A percentile compares a stretch with the other conserved stretches of the same genome.
Evolutionary conservation across 2,888 invertebrate genomes (phyloP).

Genomic region (Baronia brevicornis): DNA sequence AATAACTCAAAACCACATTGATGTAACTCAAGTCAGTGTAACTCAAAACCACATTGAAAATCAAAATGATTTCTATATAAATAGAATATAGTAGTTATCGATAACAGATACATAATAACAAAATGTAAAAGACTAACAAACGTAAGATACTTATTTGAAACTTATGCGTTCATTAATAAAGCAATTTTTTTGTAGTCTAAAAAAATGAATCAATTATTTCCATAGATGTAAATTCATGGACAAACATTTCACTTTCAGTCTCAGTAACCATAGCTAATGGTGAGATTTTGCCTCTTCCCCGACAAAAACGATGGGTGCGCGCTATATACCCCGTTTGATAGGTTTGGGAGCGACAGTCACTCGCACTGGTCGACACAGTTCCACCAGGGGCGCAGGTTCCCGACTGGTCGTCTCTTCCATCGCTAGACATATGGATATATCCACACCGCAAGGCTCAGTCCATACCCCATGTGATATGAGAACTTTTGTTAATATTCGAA

Average conservation of each 20-base stretch:
- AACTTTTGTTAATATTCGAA: slow-evolving; percentile 88
- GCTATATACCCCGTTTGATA: slow-evolving; percentile 85
- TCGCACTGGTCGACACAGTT: slow-evolving; percentile 90
- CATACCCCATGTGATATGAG: slow-evolving; percentile 93
- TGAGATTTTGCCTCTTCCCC: too few relatives aligned
- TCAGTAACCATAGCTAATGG: too few relatives aligned
- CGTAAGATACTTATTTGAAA: slow-evolving; percentile 20
- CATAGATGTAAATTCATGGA: slow-evolving; percentile 1
- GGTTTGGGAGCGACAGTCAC: slow-evolving; percentile 92
- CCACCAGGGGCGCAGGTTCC: slow-evolving; percentile 73
- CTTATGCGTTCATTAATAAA: slow-evolving; percentile 13
- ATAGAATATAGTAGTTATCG: too few relatives aligned
- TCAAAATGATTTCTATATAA: too few relatives aligned
- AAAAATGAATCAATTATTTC: too few relatives aligned
- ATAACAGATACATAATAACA: too few relatives aligned
- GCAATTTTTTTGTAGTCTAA: slow-evolving; percentile 1
- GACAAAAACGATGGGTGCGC: too few relatives aligned
- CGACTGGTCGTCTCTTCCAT: slow-evolving; percentile 72
- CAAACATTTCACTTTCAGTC: too few relatives aligned
- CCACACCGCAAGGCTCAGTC: slow-evolving; percentile 93
- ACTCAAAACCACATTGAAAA: too few relatives aligned
- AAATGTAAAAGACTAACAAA: too few relatives aligned
- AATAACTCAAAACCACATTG: too few relatives aligned
- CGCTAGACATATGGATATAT: slow-evolving; percentile 88
- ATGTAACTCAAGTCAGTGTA: too few relatives aligned